Evolutionary conservation across 2,113 vertebrate genomes (phyloP), one percentile per base, ranked within the genome.

Genomic region (Dicerorhinus sumatrensis): DNA sequence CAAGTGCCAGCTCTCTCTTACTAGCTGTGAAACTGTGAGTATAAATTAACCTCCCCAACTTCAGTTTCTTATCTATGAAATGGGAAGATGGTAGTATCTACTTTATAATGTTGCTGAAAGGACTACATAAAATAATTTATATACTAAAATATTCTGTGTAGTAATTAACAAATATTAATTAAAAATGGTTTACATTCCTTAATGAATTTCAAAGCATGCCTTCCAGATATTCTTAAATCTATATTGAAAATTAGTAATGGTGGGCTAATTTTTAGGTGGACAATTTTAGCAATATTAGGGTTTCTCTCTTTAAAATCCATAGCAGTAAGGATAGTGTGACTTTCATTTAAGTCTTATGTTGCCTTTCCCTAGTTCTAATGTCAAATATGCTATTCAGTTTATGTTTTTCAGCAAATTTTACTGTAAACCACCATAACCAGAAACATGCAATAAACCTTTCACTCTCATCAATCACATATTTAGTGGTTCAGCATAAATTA

Each of bases 331-430:
- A 88, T 5, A 81, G 9, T 83, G 29, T 80, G 33, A 39, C 1
- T 89, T 94, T 89, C 39, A 83, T 48, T 72, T 14, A 60, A 20
- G 7, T 77, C 89, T 65, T 80, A 25, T 39, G 33, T 76, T 85
- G 12, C 27, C 33, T 67, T 82, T 58, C 39, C 13, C 13, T 58
- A 48, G 20, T 62, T 69, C 12, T 89, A 81, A 89, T 67, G 51
- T 69, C 33, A 95, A 88, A 85, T 39, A 42, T 77, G 33, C 23
- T 73, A 60, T 84, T 81, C 33, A 80, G n/a, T 77, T 60, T 89
- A 76, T 17, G 17, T 63, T 84, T 97, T 94, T n/a, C 72, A 77
- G 77, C 14, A 89, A 77, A 80, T 95, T 82, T 88, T 87, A 51
- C 27, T 93, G 58, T 17, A 88, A 80, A 84, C 25, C 29, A 77